phyloP scores from a whole-genome alignment of 23 tunicate species.

The Halocynthia roretzi region DNA sequence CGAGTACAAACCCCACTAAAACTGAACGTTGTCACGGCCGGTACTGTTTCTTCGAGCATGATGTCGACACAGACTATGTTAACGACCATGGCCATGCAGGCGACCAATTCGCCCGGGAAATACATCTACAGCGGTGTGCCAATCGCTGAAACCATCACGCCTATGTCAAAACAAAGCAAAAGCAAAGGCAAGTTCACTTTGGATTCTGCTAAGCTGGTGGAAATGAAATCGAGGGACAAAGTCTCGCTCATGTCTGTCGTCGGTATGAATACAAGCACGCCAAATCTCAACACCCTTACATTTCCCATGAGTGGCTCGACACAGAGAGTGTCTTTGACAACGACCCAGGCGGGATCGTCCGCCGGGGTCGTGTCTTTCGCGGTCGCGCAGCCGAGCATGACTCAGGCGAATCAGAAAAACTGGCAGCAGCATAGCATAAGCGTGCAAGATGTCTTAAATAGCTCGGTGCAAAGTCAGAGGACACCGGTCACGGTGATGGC shows the following conservation, averaged over 20 bases:
- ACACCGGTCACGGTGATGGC: conserved; percentile 16
- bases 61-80: no score
- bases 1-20: no score
- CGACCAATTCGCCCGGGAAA: conserved; percentile 1
- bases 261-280: background rate
- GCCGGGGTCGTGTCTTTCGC: conserved; percentile 1
- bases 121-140: background rate
- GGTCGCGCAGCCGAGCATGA: background rate
- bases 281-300: conserved; percentile 8
- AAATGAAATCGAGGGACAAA: background rate
- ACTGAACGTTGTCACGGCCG: no score
- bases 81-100: no score
- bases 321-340: conserved; percentile 4
- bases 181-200: conserved; percentile 4
- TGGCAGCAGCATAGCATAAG: background rate
- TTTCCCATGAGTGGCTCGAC: conserved; percentile 14
- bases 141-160: background rate
- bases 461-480: background rate
- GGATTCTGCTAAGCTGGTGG: background rate
- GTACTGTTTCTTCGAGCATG: no score
- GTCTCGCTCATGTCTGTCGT: conserved; percentile 12
- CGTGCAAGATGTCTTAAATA: background rate
- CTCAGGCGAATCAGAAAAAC: background rate
- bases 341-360: background rate
- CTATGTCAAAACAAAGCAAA: background rate